Evolutionary conservation across 2,888 invertebrate genomes (phyloP).

Genomic region (Rhagonycha fulva): DNA sequence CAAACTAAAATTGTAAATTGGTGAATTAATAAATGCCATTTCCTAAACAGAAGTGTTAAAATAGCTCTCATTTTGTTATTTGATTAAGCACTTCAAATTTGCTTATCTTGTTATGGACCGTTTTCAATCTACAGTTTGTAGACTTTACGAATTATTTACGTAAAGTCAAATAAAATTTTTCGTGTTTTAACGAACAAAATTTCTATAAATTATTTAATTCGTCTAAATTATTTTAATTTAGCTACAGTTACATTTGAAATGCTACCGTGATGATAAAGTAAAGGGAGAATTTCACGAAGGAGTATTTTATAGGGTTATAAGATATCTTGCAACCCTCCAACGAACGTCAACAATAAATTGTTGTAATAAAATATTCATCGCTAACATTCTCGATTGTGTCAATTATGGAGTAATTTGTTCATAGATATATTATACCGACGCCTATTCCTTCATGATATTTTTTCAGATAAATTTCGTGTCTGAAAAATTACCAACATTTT

Average conservation of each 20-base stretch:
- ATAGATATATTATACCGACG: background rate
- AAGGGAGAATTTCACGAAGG: background rate
- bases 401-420: background rate
- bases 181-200: background rate
- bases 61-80: background rate
- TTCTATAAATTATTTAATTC: background rate
- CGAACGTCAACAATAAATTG: background rate
- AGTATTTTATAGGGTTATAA: background rate
- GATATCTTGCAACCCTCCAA: background rate
- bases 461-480: background rate
- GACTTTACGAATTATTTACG: background rate
- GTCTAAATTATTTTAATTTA: background rate
- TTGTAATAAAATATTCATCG: background rate
- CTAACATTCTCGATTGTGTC: background rate
- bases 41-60: conserved; percentile 1
- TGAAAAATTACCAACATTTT: background rate
- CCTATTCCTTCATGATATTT: background rate
- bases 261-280: background rate
- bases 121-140: background rate
- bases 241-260: background rate
- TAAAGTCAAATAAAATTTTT: background rate
- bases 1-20: background rate
- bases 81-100: background rate
- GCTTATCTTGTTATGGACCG: background rate
- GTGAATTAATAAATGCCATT: background rate